Conservation (phyloP, 2,797 vertebrate species). For the Tragopan temminckii region DNA sequence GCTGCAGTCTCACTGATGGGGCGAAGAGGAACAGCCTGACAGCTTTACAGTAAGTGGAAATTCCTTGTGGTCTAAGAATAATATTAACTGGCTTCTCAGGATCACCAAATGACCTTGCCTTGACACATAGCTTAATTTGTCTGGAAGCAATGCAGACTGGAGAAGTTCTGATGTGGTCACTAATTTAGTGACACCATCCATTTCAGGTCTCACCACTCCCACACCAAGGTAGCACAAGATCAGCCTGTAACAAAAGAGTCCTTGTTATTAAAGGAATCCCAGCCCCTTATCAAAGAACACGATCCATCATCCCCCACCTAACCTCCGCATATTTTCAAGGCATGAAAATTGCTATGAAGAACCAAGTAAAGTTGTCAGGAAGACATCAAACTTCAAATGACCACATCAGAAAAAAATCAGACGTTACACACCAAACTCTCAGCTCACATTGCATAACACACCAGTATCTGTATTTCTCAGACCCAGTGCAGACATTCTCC, state of each 20-base stretch:
- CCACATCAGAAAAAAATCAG: not conserved
- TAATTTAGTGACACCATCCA: not conserved
- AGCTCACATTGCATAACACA: not conserved
- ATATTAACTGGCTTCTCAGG: slow-evolving; percentile 22
- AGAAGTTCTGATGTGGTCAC: slow-evolving; percentile 17
- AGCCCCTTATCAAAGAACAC: not conserved
- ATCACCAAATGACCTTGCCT: slow-evolving; percentile 13
- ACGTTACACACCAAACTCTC: not conserved
- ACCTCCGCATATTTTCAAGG: not conserved
- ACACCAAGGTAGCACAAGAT: not conserved
- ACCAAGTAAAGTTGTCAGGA: not conserved
- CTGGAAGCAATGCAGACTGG: not conserved
- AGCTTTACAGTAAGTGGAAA: slow-evolving; percentile 46
- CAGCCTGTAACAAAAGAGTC: not conserved
- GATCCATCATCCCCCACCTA: not conserved
- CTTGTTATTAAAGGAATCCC: not conserved
- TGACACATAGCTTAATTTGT: not conserved
- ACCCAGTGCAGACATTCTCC: not conserved
- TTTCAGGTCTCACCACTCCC: slow-evolving; percentile 3
- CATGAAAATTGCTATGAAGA: not conserved
- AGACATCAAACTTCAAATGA: not conserved
- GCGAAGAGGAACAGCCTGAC: not conserved
- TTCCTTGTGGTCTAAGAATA: slow-evolving; percentile 46
- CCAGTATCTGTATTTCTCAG: not conserved
- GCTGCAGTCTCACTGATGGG: not conserved